Evolutionary conservation across 2,113 vertebrate species (phyloP).

Genomic region (Machaerirhynchus nigripectus): DNA sequence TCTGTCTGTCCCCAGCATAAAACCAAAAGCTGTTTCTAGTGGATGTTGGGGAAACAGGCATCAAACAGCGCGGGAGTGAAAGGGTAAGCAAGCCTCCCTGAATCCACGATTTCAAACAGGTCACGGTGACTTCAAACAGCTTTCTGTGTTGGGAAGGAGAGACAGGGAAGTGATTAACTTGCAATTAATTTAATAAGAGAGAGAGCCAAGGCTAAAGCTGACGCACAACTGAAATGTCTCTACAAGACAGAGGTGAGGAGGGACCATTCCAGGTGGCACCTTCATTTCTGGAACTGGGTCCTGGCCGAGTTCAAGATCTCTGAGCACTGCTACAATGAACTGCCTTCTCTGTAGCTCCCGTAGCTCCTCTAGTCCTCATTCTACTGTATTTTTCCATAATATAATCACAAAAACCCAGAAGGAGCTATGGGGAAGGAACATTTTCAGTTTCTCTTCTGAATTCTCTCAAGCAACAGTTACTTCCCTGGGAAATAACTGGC

Average conservation of each 20-base stretch:
- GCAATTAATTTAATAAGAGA: not conserved
- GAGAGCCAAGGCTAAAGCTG: not conserved
- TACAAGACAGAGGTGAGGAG: not conserved
- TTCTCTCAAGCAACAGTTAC: not conserved
- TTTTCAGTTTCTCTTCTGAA: not conserved
- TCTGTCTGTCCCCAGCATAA: not conserved
- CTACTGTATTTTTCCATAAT: not conserved
- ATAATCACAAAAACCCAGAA: not conserved
- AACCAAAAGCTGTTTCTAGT: not conserved
- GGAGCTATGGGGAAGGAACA: not conserved
- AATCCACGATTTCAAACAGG: not conserved
- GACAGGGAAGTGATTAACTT: not conserved
- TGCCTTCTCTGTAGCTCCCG: not conserved
- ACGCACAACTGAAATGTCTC: not conserved
- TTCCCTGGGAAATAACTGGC: not conserved
- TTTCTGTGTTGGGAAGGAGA: not conserved
- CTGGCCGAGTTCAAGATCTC: fast-evolving
- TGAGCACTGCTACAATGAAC: not conserved
- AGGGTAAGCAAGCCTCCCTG: not conserved
- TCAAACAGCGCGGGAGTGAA: not conserved
- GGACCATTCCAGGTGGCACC: not conserved
- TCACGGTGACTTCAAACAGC: not conserved
- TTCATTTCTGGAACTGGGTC: not conserved
- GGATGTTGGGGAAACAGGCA: not conserved
- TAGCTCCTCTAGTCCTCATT: not conserved